A percentile compares a stretch with the other conserved stretches of the same genome.
phyloP scores from a whole-genome alignment of 2,797 vertebrate species.

The Acipenser transmontanus region DNA sequence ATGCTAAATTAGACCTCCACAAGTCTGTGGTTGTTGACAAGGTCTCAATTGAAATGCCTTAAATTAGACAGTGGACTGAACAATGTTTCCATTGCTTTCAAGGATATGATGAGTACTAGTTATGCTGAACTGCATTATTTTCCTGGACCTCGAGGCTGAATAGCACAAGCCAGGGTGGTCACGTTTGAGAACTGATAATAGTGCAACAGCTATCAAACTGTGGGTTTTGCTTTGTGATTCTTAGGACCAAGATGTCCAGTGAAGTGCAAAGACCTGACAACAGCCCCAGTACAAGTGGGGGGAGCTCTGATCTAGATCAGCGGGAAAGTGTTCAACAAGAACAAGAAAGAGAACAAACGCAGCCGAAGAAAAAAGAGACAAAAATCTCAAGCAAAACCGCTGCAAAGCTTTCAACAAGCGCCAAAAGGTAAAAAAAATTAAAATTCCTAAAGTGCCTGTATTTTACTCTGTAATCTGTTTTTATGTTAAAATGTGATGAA shows the following conservation, averaged over 20 bases:
- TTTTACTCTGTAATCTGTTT: too few relatives aligned
- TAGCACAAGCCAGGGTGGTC: too few relatives aligned
- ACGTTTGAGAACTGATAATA: too few relatives aligned
- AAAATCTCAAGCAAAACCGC: slow-evolving; percentile 98
- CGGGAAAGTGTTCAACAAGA: slow-evolving; percentile 83
- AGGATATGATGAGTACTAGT: too few relatives aligned
- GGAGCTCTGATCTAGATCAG: slow-evolving; percentile 95
- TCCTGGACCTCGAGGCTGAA: too few relatives aligned
- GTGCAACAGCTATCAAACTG: slow-evolving; percentile 36
- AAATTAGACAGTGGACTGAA: too few relatives aligned
- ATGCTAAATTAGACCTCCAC: too few relatives aligned
- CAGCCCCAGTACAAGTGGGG: slow-evolving; percentile 96
- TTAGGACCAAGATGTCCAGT: slow-evolving; percentile 86
- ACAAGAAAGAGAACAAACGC: slow-evolving; percentile 86
- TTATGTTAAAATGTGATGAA: too few relatives aligned
- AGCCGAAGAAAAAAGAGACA: slow-evolving; percentile 97
- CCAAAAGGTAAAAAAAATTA: slow-evolving; percentile 87
- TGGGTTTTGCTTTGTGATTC: background rate
- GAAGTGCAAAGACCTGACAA: slow-evolving; percentile 96
- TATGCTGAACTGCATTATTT: too few relatives aligned
- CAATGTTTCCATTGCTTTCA: too few relatives aligned
- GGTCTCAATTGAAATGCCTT: too few relatives aligned
- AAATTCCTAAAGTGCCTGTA: background rate
- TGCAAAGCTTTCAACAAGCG: slow-evolving; percentile 96
- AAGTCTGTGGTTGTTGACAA: too few relatives aligned